Conservation (phyloP, 2,888 invertebrate genomes). For the Cecidostiba fungosa region DNA sequence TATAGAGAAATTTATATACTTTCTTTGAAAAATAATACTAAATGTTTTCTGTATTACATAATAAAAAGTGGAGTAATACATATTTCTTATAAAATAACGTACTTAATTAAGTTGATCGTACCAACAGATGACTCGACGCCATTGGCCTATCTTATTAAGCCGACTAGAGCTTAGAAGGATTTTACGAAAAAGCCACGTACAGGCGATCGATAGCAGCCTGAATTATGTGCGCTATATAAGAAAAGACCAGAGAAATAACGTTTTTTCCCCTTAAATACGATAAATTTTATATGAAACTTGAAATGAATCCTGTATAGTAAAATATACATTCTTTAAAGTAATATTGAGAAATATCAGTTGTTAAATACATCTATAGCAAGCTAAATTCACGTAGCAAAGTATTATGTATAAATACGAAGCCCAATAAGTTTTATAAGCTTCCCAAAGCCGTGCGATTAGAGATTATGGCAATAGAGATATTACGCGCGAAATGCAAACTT, state of each 20-base stretch:
- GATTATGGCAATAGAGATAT: not conserved
- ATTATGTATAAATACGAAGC: not conserved
- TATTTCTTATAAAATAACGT: not conserved
- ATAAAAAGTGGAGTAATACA: no score
- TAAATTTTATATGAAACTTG: not conserved
- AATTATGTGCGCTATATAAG: not conserved
- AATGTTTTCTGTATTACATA: no score
- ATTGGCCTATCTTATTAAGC: constrained; percentile 1
- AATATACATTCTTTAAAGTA: not conserved
- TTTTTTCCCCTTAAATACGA: not conserved
- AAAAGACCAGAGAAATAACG: not conserved
- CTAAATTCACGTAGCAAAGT: not conserved
- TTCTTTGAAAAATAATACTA: no score
- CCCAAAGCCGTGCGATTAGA: not conserved
- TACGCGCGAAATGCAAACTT: not conserved
- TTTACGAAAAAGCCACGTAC: constrained; percentile 46
- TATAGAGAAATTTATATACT: no score
- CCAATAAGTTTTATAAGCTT: not conserved
- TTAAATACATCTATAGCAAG: not conserved
- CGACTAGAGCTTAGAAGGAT: constrained; percentile 27
- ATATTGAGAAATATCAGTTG: not conserved
- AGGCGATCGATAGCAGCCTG: constrained; percentile 42
- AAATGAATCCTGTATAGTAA: not conserved
- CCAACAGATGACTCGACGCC: not conserved
- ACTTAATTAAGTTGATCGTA: constrained; percentile 17